These are phyloP conservation scores for Dryoscopus gambensis DNA, from an alignment of 2,113 vertebrate species.

Conservation along the genomic window DNA sequence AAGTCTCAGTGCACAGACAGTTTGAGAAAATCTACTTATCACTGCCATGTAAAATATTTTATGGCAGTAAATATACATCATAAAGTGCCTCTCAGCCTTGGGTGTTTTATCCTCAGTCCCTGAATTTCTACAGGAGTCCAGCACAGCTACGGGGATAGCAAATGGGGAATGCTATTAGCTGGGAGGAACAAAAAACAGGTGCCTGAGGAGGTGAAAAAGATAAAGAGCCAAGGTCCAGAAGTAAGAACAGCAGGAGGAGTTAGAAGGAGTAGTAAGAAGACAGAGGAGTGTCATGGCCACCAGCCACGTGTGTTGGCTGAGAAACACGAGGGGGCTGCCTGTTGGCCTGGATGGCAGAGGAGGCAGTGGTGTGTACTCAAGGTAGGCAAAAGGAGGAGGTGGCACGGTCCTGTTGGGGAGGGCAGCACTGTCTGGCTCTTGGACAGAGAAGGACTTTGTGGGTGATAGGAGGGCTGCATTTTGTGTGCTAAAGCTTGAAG, in stretches of 20 bases:
- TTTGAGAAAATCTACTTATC: constrained; percentile 33
- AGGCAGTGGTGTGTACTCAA: neutral
- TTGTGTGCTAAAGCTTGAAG: neutral
- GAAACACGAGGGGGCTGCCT: neutral
- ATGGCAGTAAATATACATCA: neutral
- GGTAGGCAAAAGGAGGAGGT: neutral
- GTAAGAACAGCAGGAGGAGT: neutral
- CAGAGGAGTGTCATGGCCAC: neutral
- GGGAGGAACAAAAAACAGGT: neutral
- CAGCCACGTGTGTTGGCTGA: neutral
- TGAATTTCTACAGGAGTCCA: neutral
- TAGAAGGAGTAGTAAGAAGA: neutral
- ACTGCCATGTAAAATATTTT: constrained; percentile 30
- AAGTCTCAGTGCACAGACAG: constrained; percentile 5
- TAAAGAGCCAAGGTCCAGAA: neutral
- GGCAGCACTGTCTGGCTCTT: neutral
- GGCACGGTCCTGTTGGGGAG: neutral
- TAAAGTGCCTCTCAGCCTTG: neutral
- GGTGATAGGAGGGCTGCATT: neutral
- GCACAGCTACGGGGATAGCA: neutral
- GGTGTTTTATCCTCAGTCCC: neutral
- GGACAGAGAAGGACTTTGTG: neutral
- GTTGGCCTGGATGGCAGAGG: neutral
- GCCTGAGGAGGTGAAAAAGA: neutral
- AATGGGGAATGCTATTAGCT: neutral